Evolutionary conservation across 2,797 vertebrate genomes (phyloP).

Genomic region (Scomberomorus guttatus): DNA sequence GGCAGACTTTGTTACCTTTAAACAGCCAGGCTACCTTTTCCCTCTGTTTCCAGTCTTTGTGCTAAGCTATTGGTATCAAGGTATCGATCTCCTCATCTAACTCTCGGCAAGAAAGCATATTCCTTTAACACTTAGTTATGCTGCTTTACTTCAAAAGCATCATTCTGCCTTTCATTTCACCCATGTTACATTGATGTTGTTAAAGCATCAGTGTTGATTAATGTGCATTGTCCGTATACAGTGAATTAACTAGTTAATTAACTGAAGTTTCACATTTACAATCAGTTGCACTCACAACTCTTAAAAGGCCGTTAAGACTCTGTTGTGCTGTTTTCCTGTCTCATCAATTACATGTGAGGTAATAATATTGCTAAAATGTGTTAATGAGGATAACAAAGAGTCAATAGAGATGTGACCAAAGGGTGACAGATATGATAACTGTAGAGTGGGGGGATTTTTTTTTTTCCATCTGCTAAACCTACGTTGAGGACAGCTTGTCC

Average conservation of each 20-base stretch:
- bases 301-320: background rate
- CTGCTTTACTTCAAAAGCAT: no score
- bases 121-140: no score
- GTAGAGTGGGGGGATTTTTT: background rate
- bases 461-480: constrained; percentile 31
- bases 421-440: constrained; percentile 15
- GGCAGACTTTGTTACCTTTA: background rate
- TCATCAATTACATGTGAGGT: background rate
- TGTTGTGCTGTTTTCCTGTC: background rate
- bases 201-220: no score
- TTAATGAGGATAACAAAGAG: constrained; percentile 9
- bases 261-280: background rate
- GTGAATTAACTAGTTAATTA: no score
- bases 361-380: constrained; percentile 4
- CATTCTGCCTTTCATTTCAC: background rate
- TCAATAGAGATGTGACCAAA: constrained; percentile 1
- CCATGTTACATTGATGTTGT: no score
- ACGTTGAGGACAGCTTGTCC: constrained; percentile 60
- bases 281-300: background rate
- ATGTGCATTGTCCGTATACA: no score
- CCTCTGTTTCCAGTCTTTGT: no score
- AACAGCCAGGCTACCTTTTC: background rate
- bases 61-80: no score
- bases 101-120: no score
- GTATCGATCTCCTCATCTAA: no score